Evolutionary conservation across 2,113 vertebrate species (phyloP).

Genomic region (rat (Rattus norvegicus)): GRCr8 NC_086022.1:141881501-141882000

Average conservation of each 20-base stretch:
- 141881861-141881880: background rate
- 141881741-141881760: background rate
- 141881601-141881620: background rate
- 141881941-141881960: background rate
- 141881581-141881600: background rate
- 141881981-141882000: background rate
- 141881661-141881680: background rate
- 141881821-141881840: background rate
- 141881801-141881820: background rate
- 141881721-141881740: background rate
- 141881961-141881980: background rate
- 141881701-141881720: background rate
- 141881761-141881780: background rate
- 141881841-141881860: background rate
- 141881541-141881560: background rate
- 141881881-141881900: background rate
- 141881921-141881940: background rate
- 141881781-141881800: rapidly evolving
- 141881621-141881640: background rate
- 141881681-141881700: background rate
- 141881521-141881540: background rate
- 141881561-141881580: background rate
- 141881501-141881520: background rate
- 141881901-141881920: background rate
- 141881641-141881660: background rate